Evolutionary conservation across 2,888 invertebrate genomes (phyloP), one percentile per base, ranked within the genome.

Genomic region (Acanthosepion pharaonis): DNA sequence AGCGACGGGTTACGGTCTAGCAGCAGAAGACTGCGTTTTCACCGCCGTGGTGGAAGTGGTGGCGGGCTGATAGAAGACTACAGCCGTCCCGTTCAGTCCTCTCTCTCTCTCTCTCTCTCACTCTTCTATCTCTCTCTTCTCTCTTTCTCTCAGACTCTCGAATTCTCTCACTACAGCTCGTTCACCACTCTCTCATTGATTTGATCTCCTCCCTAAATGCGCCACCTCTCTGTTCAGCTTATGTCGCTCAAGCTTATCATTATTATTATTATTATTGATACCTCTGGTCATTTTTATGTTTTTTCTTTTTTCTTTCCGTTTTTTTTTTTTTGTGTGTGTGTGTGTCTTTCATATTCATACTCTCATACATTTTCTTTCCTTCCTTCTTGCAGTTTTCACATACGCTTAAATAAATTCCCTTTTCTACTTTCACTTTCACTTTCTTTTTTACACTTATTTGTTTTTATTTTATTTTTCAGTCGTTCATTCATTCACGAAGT

Each of bases 31-130:
- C 53, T 53, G 53, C 53, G 53, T 9, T 93, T n/a, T n/a, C 93
- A 53, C 93, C 49, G 78, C 78, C 23, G 78, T n/a, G 78, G 78
- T n/a, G 78, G 78, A 93, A 51, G 51, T 25, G 53, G 51, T 53
- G 53, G 53, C n/a, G 48, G 93, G 93, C 53, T 93, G 93, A 49
- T 93, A 53, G 51, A 93, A 93, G n/a, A 93, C 93, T 93, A 93
- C 51, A 93, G 51, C 53, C 93, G 53, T 93, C 93, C 93, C 93
- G 51, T 93, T 93, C 51, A 49, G 33, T n/a, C 11, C 53, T 93
- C 53, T 49, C 28, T 93, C 53, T 53, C 51, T 53, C 93, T 53
- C 18, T 92, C 25, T 42, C 92, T 49, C 42, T 42, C 92, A 51
- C 42, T 92, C 51, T 51, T 23, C 5, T 92, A 11, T 20, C n/a